Percentiles rank a stretch among this genome's conserved stretches.
Evolutionary conservation across 2,797 vertebrate genomes (phyloP).

Genomic region (Sebastes vulpes): DNA sequence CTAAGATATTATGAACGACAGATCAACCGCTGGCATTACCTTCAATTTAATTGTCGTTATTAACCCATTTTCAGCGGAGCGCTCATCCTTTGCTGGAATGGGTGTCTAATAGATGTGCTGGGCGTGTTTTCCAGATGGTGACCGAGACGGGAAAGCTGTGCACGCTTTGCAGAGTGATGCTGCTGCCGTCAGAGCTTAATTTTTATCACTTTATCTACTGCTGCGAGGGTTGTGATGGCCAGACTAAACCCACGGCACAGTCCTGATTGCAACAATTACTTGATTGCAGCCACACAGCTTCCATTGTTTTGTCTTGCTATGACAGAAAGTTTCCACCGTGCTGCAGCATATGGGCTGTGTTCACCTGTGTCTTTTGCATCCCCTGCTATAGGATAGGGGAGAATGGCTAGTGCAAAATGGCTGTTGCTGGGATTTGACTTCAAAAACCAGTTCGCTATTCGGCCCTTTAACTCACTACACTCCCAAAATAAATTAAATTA

Average conservation of each 20-base stretch:
- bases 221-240: slow-evolving; percentile 13
- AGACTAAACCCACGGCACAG: slow-evolving; percentile 14
- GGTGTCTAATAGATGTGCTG: slow-evolving; percentile 47
- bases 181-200: slow-evolving; percentile 34
- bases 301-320: slow-evolving; percentile 3
- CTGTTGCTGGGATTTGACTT: background rate
- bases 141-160: slow-evolving; percentile 44
- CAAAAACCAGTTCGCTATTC: background rate
- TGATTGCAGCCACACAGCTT: background rate
- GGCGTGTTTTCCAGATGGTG: slow-evolving; percentile 64
- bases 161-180: slow-evolving; percentile 15
- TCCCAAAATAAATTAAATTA: background rate
- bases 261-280: slow-evolving; percentile 28
- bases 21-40: slow-evolving; percentile 38
- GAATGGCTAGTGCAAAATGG: background rate
- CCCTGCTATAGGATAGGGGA: background rate
- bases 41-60: slow-evolving; percentile 58
- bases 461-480: background rate
- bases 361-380: slow-evolving; percentile 10
- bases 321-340: background rate
- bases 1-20: slow-evolving; percentile 27
- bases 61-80: slow-evolving; percentile 56
- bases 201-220: slow-evolving; percentile 45
- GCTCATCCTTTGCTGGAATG: slow-evolving; percentile 44
- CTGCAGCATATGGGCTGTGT: background rate